These are phyloP conservation scores for Stylophora pistillata DNA, from an alignment of 64 coral and sea anemone genomes.

Conservation along the genomic window DNA sequence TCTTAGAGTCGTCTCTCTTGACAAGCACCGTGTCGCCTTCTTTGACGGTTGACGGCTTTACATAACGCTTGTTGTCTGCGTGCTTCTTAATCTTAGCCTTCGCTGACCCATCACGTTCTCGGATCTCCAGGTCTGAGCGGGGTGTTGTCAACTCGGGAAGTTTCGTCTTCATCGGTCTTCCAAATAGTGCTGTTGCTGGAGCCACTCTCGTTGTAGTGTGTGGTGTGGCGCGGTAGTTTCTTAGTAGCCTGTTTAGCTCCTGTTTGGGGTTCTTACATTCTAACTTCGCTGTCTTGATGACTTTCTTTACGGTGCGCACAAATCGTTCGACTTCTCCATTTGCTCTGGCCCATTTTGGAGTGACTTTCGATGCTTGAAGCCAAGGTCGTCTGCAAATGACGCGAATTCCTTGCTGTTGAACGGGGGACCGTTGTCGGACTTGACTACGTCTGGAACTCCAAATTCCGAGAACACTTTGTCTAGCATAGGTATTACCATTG, in stretches of 20 bases:
- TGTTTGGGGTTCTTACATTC: slow-evolving; percentile 19
- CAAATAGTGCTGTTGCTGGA: slow-evolving; percentile 49
- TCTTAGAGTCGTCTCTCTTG: slow-evolving; percentile 46
- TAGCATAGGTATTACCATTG: neutral
- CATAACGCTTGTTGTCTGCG: slow-evolving; percentile 42
- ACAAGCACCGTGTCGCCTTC: slow-evolving; percentile 58
- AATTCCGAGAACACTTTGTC: slow-evolving; percentile 38
- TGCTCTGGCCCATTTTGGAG: slow-evolving; percentile 17
- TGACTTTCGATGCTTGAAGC: slow-evolving; percentile 21
- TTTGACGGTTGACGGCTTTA: slow-evolving; percentile 1
- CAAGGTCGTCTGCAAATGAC: neutral
- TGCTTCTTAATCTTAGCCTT: slow-evolving; percentile 49
- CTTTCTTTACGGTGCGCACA: slow-evolving; percentile 22
- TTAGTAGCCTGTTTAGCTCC: slow-evolving; percentile 31
- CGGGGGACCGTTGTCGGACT: slow-evolving; percentile 18
- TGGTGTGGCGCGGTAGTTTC: slow-evolving; percentile 52
- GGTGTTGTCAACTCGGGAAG: neutral
- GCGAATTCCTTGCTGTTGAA: slow-evolving; percentile 26
- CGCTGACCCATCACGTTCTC: slow-evolving; percentile 20
- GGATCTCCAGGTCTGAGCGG: neutral
- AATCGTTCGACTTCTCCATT: slow-evolving; percentile 38
- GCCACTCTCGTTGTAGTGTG: slow-evolving; percentile 29
- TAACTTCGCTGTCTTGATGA: slow-evolving; percentile 34
- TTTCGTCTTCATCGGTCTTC: slow-evolving; percentile 26
- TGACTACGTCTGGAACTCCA: slow-evolving; percentile 17